A percentile compares a stretch with the other conserved stretches of the same genome.
These are phyloP conservation scores for Dichetophora obliterata DNA, from an alignment of 2,888 invertebrate species.

Conservation along the genomic window DNA sequence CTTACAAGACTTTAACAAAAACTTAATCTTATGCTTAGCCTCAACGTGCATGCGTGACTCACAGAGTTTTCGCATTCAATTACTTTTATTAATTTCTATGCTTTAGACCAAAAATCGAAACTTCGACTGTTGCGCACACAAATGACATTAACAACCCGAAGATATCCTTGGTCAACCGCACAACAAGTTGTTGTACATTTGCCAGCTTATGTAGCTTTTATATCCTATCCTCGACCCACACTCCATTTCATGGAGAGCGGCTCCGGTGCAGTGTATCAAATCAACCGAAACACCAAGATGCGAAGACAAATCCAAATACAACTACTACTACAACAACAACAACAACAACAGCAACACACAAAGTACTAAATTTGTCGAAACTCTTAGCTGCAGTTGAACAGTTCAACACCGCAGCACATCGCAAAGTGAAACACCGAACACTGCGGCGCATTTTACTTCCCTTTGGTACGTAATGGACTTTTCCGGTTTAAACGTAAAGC, in stretches of 20 bases:
- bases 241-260: background rate
- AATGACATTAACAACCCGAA: constrained; percentile 50
- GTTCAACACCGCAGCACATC: background rate
- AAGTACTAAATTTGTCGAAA: constrained; percentile 7
- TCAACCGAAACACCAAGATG: constrained; percentile 14
- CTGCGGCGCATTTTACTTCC: constrained; percentile 26
- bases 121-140: constrained; percentile 26
- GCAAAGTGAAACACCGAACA: background rate
- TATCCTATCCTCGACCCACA: background rate
- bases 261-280: constrained; percentile 9
- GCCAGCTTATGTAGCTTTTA: constrained; percentile 42
- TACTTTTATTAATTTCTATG: no score
- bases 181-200: constrained; percentile 55
- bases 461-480: constrained; percentile 43
- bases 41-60: no score
- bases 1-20: no score
- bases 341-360: constrained; percentile 1
- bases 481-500: constrained; percentile 43
- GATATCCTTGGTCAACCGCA: constrained; percentile 53
- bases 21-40: no score
- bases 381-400: background rate
- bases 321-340: no score
- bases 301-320: constrained; percentile 3
- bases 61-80: no score
- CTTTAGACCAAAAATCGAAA: no score